Conservation (phyloP, 2,113 vertebrate genomes). For the Cebus imitator region DNA sequence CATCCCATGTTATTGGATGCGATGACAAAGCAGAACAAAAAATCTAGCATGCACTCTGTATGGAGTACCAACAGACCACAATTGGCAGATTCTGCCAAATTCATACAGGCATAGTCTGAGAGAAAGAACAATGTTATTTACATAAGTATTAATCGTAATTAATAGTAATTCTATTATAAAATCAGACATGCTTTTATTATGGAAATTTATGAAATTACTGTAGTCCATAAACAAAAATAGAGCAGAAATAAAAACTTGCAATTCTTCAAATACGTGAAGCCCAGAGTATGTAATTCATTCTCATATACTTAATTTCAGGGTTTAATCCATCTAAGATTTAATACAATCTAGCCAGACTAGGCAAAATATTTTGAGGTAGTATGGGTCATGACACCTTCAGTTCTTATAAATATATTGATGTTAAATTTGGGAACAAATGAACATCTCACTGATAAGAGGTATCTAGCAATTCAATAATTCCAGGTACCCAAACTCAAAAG, state of each 20-base stretch:
- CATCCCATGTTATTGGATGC: neutral
- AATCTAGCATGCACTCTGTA: too few species aligned
- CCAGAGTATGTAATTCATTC: neutral
- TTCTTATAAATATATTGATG: neutral
- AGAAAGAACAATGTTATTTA: slow-evolving; percentile 21
- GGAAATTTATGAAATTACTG: neutral
- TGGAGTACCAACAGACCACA: neutral
- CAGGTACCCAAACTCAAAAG: neutral
- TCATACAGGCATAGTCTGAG: neutral
- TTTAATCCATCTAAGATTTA: slow-evolving; percentile 8
- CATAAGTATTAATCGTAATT: neutral
- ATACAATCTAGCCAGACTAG: neutral
- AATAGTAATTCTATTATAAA: neutral
- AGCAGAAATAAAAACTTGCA: slow-evolving; percentile 6
- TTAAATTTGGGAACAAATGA: slow-evolving; percentile 36
- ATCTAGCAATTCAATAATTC: neutral
- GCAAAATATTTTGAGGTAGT: neutral
- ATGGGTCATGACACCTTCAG: neutral
- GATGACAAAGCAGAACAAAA: neutral
- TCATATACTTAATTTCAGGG: neutral
- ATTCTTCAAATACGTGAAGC: neutral
- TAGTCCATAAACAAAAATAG: neutral
- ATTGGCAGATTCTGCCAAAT: neutral
- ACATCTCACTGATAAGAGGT: neutral
- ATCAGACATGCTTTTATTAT: neutral